A percentile compares a stretch with the other conserved stretches of the same genome.
These are phyloP conservation scores for Adela reaumurella DNA, from an alignment of 2,888 invertebrate species.

Conservation along the genomic window DNA sequence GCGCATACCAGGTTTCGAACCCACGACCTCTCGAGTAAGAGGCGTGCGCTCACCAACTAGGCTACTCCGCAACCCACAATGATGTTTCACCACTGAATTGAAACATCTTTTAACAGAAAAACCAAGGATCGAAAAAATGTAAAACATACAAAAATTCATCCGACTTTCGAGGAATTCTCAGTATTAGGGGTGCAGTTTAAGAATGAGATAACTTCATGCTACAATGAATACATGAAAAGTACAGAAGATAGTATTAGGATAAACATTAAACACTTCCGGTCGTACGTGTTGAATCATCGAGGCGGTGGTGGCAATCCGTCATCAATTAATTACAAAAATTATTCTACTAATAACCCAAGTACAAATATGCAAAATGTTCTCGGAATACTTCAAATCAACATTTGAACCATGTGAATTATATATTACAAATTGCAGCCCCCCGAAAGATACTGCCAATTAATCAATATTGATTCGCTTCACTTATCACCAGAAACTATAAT, in stretches of 20 bases:
- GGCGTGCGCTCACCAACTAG: too few relatives aligned
- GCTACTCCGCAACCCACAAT: too few relatives aligned
- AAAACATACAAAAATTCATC: conserved; percentile 8
- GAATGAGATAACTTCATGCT: conserved; percentile 6
- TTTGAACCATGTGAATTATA: neutral
- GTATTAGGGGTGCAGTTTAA: conserved; percentile 9
- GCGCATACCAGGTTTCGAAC: too few relatives aligned
- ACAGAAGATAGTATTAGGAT: conserved; percentile 7
- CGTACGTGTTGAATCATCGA: too few relatives aligned
- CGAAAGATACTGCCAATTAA: neutral
- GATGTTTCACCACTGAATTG: too few relatives aligned
- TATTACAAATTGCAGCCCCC: neutral
- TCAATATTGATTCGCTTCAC: neutral
- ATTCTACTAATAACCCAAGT: neutral
- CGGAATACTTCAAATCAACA: neutral
- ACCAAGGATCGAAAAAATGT: conserved; percentile 10
- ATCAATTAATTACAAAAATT: neutral
- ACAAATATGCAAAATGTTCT: neutral
- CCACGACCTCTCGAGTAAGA: too few relatives aligned
- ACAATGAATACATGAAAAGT: conserved; percentile 4
- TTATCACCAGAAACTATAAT: neutral
- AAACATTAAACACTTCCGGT: conserved; percentile 11
- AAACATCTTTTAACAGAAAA: too few relatives aligned
- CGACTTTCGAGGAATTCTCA: conserved; percentile 9
- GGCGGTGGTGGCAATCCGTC: too few relatives aligned